Evolutionary conservation across 1,140 invertebrate species (phyloP).

Genomic region (Melipona quadrifasciata): DNA sequence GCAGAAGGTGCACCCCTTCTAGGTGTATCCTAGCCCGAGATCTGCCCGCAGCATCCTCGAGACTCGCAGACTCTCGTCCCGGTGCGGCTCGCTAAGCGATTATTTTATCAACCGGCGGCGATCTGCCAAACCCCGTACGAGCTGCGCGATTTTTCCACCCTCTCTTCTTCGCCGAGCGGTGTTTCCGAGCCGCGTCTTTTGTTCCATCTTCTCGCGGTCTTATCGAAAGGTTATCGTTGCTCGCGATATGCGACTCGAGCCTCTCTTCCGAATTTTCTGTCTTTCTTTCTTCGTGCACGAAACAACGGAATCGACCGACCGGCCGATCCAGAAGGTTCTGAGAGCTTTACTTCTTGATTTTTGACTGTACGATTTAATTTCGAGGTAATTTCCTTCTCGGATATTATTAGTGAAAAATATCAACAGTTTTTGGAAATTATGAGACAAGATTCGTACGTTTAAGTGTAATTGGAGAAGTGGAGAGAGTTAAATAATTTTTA

Average conservation of each 20-base stretch:
- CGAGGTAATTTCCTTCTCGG: no score
- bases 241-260: neutral
- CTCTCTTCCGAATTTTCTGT: neutral
- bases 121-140: conserved; percentile 75
- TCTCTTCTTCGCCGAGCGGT: neutral
- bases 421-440: no score
- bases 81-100: conserved; percentile 74
- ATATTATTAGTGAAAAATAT: no score
- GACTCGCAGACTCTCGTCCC: conserved; percentile 65
- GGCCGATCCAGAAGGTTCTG: no score
- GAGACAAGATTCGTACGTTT: no score
- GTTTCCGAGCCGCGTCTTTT: neutral
- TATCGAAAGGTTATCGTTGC: conserved; percentile 38
- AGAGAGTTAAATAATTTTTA: no score
- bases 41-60: conserved; percentile 32
- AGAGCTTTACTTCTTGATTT: no score
- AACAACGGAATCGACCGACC: neutral
- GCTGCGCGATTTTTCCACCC: conserved; percentile 19
- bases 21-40: conserved; percentile 27
- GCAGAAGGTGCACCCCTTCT: conserved; percentile 4
- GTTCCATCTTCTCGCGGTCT: neutral
- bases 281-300: neutral
- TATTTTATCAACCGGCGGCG: conserved; percentile 77
- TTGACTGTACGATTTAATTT: no score
- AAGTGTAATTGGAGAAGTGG: no score